phyloP scores from a whole-genome alignment of 2,888 invertebrate genomes.

The Eumerus sabulonum region DNA sequence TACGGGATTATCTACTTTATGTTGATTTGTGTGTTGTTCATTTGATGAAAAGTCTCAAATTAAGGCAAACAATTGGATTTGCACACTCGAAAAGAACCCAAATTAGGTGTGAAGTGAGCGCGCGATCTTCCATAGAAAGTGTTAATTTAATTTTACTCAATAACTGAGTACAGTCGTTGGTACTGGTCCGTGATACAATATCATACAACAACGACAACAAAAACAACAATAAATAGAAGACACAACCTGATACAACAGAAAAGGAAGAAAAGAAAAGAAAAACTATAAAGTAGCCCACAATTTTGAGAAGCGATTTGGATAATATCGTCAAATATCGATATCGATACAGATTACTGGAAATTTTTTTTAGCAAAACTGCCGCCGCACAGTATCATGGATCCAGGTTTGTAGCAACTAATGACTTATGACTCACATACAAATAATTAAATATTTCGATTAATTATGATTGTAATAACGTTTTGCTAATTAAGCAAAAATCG shows the following conservation, averaged over 20 bases:
- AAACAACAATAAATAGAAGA: conserved; percentile 10
- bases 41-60: too few relatives aligned
- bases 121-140: conserved; percentile 73
- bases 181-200: conserved; percentile 15
- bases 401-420: conserved; percentile 53
- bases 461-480: conserved; percentile 31
- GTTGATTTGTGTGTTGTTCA: too few relatives aligned
- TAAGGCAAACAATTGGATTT: conserved; percentile 48
- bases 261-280: conserved; percentile 13
- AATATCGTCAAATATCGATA: too few relatives aligned
- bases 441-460: conserved; percentile 46
- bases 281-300: background rate
- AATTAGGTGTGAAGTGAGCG: conserved; percentile 76
- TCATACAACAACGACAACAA: conserved; percentile 13
- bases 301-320: conserved; percentile 6
- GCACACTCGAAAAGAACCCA: conserved; percentile 59
- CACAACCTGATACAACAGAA: conserved; percentile 31
- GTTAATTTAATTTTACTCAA: conserved; percentile 73
- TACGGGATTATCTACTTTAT: too few relatives aligned
- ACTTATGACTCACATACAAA: conserved; percentile 10
- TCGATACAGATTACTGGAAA: too few relatives aligned
- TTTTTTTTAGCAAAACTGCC: background rate
- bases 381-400: conserved; percentile 38
- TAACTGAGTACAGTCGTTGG: conserved; percentile 46
- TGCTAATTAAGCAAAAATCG: conserved; percentile 35